Conservation (phyloP, 2,113 vertebrate genomes). For the Speoplatyrhinus poulsoni region DNA sequence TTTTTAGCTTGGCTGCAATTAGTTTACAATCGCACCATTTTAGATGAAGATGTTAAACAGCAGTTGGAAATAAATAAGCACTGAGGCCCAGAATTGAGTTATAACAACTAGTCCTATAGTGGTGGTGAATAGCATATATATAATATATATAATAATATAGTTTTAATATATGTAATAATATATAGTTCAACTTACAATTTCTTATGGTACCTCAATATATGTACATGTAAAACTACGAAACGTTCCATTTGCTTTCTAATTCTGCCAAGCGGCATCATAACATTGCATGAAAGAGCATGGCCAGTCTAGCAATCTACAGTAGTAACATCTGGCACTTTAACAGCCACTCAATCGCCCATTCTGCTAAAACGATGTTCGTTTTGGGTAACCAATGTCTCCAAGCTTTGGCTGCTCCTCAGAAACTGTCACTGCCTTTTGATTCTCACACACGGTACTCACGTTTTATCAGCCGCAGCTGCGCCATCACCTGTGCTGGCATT, state of each 20-base stretch:
- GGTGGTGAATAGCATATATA: too few species aligned
- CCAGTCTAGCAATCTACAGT: slow-evolving; percentile 31
- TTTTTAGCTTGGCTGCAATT: too few species aligned
- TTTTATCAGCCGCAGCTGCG: slow-evolving; percentile 49
- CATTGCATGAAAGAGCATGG: slow-evolving; percentile 64
- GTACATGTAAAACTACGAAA: too few species aligned
- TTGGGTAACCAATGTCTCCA: slow-evolving; percentile 28
- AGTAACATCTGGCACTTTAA: slow-evolving; percentile 36
- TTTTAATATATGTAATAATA: not conserved
- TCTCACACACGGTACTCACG: slow-evolving; percentile 44
- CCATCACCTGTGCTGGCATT: slow-evolving; percentile 54
- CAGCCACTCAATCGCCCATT: not conserved
- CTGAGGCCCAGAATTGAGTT: not conserved
- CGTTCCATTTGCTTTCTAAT: slow-evolving; percentile 17
- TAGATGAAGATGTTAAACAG: not conserved
- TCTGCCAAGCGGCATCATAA: slow-evolving; percentile 26
- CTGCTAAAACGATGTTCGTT: slow-evolving; percentile 55
- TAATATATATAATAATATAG: too few species aligned
- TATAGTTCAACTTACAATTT: too few species aligned
- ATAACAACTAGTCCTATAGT: not conserved
- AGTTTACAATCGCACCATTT: not conserved
- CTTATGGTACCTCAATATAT: too few species aligned
- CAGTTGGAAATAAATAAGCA: not conserved
- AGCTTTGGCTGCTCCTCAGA: slow-evolving; percentile 56
- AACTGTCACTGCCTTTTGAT: slow-evolving; percentile 48